Evolutionary conservation across 1,140 invertebrate species (phyloP).

Genomic region (Centruroides sculpturatus): DNA sequence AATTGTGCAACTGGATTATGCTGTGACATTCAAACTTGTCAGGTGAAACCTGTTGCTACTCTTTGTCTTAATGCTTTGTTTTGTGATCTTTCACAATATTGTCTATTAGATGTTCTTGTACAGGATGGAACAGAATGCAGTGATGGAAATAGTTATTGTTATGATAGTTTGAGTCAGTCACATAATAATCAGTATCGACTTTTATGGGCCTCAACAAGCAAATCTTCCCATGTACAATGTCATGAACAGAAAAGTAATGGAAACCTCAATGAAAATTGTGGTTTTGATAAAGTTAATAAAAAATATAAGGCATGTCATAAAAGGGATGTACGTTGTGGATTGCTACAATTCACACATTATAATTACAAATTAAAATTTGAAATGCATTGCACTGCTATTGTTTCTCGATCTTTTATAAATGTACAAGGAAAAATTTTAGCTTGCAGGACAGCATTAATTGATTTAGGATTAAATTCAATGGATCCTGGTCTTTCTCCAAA

Average conservation of each 20-base stretch:
- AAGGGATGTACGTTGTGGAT: conserved; percentile 79
- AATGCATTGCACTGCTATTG: conserved; percentile 75
- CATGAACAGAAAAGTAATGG: conserved; percentile 78
- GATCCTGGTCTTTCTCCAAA: conserved; percentile 92
- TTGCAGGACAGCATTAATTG: conserved; percentile 75
- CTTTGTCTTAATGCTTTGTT: conserved; percentile 58
- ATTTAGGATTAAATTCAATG: conserved; percentile 71
- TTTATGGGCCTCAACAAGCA: conserved; percentile 85
- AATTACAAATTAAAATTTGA: conserved; percentile 91
- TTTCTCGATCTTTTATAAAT: conserved; percentile 68
- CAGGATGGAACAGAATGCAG: conserved; percentile 73
- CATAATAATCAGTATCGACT: conserved; percentile 83
- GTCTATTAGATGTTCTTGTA: conserved; percentile 79
- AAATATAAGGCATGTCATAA: conserved; percentile 55
- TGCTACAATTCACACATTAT: conserved; percentile 83
- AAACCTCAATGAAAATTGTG: conserved; percentile 82
- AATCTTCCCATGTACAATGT: conserved; percentile 65
- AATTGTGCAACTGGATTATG: conserved; percentile 89
- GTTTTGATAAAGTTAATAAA: conserved; percentile 60
- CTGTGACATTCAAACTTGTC: conserved; percentile 59
- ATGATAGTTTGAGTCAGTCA: conserved; percentile 74
- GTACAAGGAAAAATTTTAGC: conserved; percentile 52
- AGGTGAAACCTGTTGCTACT: conserved; percentile 50
- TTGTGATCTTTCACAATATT: conserved; percentile 86
- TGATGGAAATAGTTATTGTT: conserved; percentile 70